Evolutionary conservation across 2,113 vertebrate genomes (phyloP), one percentile per base, ranked within the genome.

Genomic region (Halichoerus grypus): DNA sequence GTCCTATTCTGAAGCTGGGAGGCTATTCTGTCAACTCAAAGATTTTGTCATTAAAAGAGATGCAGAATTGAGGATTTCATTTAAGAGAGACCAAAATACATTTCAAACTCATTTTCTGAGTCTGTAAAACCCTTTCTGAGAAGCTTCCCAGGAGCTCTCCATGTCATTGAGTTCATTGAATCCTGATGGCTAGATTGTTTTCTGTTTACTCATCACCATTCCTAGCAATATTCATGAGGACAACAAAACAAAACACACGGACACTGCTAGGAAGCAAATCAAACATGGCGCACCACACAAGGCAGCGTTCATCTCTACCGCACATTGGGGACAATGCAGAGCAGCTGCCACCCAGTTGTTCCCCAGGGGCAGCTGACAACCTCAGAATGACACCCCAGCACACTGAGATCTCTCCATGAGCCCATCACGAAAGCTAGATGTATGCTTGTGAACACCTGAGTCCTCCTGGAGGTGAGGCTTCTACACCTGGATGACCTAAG

Each of bases 251-350:
- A 83, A 80, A 22, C 69, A 93, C 74, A 69, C 55, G 33, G 53
- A 77, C 69, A 42, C 18, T 0, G 21, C 55, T 2, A 18, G 63
- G 80, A 81, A 88, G 79, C 42, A n/a, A 39, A 67, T 16, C 2
- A 13, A 42, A 55, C 86, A 24, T 2, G 18, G 10, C 1, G 0
- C 5, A 1, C 18, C 0, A 2, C 36, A 11, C 9, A 3, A 1
- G 5, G 69, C 14, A 5, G 39, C 22, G 2, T 33, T 83, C 21
- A 4, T 14, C 24, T 28, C 19, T 26, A 4, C 8, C 14, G 13
- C 22, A 39, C 3, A 2, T 4, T 28, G 3, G 24, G 36, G 31
- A 9, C 0, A 55, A 31, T 4, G 14, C 19, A 8, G 13, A 21
- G 19, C 26, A 12, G 7, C 18, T 0, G 0, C 2, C 36, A 13